Base-by-base conservation (phyloP, 1,140 invertebrate genomes). In the Aphis gossypii region DNA sequence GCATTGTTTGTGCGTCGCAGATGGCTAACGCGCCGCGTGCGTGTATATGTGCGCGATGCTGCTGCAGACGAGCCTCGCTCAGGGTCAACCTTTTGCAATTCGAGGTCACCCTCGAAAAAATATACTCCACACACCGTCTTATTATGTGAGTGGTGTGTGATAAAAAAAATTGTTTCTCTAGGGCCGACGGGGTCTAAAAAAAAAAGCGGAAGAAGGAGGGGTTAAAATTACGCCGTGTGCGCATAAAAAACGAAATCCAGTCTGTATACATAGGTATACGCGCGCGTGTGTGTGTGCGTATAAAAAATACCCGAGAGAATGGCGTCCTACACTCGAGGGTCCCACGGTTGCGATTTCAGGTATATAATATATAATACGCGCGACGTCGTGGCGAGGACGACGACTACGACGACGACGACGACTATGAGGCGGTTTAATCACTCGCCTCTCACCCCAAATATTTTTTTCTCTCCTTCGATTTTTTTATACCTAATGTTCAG, bases 81-180 rank as follows among this genome's bases (percentile, higher is more conserved):
- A 92, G 91, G 91, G 91, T 92, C 91, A 92, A 92, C 91, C 91
- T 92, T 92, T 92, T 83, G 91, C 91, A 92, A 92, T 82, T 92
- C 91, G 91, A 92, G 91, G 91, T 92, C 76, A 92, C 91, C 91
- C 91, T 92, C 38, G 68, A 60, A 60, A 90, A 90, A 60, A 90
- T 68, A 92, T 38, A 83, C 60, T 83, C 38, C 46, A 23, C 76
- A 23, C 20, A 20, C 68, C 46, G 76, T 92, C 91, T 92, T 92
- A 51, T 91, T 89, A 89, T 51, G 48, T 18, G 48, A 51, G 48
- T 3, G 48, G 87, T n/a, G 88, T 38, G 51, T 46, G 87, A 86
- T 88, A 38, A 38, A 56, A 89, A 89, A 54, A 89, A 56, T 89
- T 38, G 35, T 89, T 89, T 89, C 51, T 90, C 89, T 54, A 54